A percentile compares a stretch with the other conserved stretches of the same genome.
Evolutionary conservation across 2,113 vertebrate genomes (phyloP).

Genomic region (Malurus cyaneus): DNA sequence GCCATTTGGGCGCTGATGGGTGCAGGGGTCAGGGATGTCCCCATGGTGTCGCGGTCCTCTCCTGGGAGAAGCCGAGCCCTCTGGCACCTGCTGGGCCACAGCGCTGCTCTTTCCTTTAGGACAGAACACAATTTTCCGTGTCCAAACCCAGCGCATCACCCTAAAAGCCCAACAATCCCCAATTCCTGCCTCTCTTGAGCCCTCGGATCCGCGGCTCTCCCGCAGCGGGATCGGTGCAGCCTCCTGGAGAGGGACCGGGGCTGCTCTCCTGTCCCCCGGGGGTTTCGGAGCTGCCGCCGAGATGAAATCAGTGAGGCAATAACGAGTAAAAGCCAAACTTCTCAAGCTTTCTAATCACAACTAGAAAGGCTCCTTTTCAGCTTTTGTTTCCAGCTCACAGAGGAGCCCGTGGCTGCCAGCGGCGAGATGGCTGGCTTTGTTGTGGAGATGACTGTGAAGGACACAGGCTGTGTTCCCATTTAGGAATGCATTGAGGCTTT

Average conservation of each 20-base stretch:
- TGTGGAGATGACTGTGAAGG: constrained; percentile 25
- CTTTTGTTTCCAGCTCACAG: constrained; percentile 34
- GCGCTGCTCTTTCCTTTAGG: background rate
- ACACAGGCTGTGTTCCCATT: background rate
- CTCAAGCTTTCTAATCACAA: constrained; percentile 45
- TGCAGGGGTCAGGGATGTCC: background rate
- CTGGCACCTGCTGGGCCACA: background rate
- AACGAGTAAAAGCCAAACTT: constrained; percentile 48
- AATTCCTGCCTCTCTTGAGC: fast-evolving
- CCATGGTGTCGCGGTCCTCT: fast-evolving
- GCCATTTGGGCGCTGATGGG: fast-evolving
- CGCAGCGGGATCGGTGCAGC: fast-evolving
- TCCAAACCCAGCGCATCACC: fast-evolving
- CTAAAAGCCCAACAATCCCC: background rate
- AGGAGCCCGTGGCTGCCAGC: constrained; percentile 39
- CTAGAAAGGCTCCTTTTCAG: constrained; percentile 33
- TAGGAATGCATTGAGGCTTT: constrained; percentile 27
- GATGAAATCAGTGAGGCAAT: constrained; percentile 16
- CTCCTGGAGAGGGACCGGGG: background rate
- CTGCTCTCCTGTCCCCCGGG: background rate
- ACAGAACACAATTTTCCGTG: too few relatives aligned
- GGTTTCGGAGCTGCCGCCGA: background rate
- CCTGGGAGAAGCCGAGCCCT: background rate
- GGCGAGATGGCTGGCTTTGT: constrained; percentile 29
- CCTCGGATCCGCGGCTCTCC: background rate